A percentile compares a stretch with the other conserved stretches of the same genome.
Evolutionary conservation across 1,140 invertebrate species (phyloP).

Genomic region (Calosoma granatense): DNA sequence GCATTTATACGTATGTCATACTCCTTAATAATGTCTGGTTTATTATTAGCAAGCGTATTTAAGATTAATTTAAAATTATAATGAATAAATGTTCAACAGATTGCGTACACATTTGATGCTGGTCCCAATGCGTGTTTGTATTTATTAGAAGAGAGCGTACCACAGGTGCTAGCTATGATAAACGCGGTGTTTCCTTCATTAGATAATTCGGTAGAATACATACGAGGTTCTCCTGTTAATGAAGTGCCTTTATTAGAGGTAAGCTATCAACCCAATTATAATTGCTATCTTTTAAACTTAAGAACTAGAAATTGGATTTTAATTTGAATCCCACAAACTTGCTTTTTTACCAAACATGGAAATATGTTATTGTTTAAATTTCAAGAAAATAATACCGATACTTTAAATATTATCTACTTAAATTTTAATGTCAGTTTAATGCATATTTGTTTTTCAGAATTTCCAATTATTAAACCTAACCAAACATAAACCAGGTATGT

Average conservation of each 20-base stretch:
- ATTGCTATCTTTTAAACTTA: too few species aligned
- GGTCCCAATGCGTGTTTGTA: constrained; percentile 94
- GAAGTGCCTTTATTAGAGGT: constrained; percentile 25
- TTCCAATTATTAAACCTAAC: constrained; percentile 35
- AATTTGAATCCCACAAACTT: constrained; percentile 1
- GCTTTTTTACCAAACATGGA: neutral
- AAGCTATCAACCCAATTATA: too few species aligned
- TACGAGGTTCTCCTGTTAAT: constrained; percentile 42
- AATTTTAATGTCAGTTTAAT: too few species aligned
- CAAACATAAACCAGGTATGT: constrained; percentile 39
- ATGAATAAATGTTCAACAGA: constrained; percentile 34
- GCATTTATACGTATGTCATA: constrained; percentile 11
- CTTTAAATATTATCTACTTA: too few species aligned
- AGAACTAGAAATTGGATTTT: too few species aligned
- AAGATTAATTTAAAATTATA: too few species aligned
- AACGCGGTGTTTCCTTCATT: constrained; percentile 60
- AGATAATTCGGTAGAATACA: constrained; percentile 39
- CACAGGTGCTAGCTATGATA: constrained; percentile 52
- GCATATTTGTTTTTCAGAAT: constrained; percentile 37
- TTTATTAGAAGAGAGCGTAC: constrained; percentile 65
- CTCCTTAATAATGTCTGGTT: too few species aligned
- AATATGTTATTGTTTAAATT: neutral
- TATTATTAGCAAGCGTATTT: neutral
- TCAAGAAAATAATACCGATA: too few species aligned
- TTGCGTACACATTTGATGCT: constrained; percentile 95